phyloP scores from a whole-genome alignment of 2,113 vertebrate species.

The Abramis brama region DNA sequence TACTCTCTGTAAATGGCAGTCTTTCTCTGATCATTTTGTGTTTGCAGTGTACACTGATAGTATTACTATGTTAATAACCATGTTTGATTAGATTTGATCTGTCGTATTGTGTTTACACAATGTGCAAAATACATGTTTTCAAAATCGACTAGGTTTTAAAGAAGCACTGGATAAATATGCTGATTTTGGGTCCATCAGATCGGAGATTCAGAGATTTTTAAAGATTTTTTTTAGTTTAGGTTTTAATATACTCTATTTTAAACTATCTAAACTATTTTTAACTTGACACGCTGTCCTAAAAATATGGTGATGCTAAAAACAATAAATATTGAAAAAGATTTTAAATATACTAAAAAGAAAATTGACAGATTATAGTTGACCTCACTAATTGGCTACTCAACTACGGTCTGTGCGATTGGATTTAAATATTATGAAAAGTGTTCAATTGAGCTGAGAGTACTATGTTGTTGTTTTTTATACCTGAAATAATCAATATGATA shows the following conservation, averaged over 20 bases:
- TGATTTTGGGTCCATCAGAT: neutral
- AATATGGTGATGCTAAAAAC: neutral
- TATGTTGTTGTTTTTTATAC: neutral
- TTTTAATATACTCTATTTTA: neutral
- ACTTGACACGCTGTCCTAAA: neutral
- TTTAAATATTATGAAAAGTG: neutral
- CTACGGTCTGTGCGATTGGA: neutral
- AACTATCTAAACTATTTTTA: neutral
- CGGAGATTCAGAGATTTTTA: neutral
- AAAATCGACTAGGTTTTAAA: neutral
- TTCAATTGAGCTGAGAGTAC: neutral
- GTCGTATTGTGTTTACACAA: neutral
- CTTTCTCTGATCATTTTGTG: neutral
- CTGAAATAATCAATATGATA: neutral
- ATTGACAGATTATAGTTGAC: neutral
- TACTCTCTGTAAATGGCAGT: slow-evolving; percentile 22
- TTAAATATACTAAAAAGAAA: neutral
- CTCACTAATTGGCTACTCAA: neutral
- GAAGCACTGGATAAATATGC: neutral
- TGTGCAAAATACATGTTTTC: neutral
- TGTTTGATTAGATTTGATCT: neutral
- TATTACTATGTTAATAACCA: neutral
- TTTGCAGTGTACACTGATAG: neutral
- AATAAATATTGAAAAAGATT: neutral
- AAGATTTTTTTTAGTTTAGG: neutral